Evolutionary conservation across 2,113 vertebrate species (phyloP), one percentile per base, ranked within the genome.

Genomic region (Amphilophus citrinellus): DNA sequence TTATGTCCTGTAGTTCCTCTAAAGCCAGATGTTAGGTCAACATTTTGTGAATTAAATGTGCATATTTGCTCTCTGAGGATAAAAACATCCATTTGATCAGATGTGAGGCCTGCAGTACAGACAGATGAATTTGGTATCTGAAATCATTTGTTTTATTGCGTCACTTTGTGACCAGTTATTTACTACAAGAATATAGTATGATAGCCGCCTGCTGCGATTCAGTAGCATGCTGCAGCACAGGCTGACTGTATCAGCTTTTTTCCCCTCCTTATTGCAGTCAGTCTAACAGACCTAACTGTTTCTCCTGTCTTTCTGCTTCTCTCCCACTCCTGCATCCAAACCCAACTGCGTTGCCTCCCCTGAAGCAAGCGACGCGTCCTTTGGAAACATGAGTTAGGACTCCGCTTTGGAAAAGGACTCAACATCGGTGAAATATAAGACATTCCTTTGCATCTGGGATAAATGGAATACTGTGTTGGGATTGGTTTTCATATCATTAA

Each of bases 331-430:
- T 15, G 7, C 85, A 84, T 87, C 61, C 68, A 83, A 90, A 89
- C 84, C 63, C 71, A 83, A 89, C 87, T 77, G 59, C 61, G 3
- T 80, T 44, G 37, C 88, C 77, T 80, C 61, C 88, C 75, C 83
- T 85, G 88, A 92, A 96, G 96, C 92, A 96, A 95, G 96, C 85
- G 39, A 96, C 93, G 22, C 91, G 87, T 93, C 92, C 91, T 73
- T 73, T 92, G 57, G 90, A 94, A 84, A 88, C 94, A 66, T 96
- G 92, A 96, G 59, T 77, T 81, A 79, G 68, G 77, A 83, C 76
- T 87, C 71, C 50, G 42, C 56, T 7, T 30, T 53, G 37, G 86
- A 66, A 44, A 73, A 75, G 83, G 57, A 85, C 87, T 62, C 68
- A 71, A 82, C 14, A 44, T 32, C 30, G 22, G 73, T 83, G 32